Evolutionary conservation across 2,888 invertebrate genomes (phyloP).

Genomic region (Leptopilina drosophilae): DNA sequence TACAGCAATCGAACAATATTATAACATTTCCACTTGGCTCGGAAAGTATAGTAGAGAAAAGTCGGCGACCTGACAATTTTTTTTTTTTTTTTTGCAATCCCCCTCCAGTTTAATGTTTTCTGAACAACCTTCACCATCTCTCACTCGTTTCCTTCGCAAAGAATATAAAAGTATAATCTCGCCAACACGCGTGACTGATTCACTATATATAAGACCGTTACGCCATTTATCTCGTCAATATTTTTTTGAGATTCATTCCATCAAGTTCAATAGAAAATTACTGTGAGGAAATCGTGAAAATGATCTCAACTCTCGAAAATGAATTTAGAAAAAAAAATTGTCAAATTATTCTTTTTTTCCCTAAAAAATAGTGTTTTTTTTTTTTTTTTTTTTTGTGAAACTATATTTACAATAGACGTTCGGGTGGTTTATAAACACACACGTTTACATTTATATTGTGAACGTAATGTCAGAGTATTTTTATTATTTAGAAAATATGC

Average conservation of each 20-base stretch:
- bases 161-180: slow-evolving; percentile 18
- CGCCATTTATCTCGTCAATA: slow-evolving; percentile 23
- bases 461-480: slow-evolving; percentile 25
- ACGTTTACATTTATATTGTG: neutral
- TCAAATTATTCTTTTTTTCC: too few relatives aligned
- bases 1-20: neutral
- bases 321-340: too few relatives aligned
- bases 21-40: slow-evolving; percentile 8
- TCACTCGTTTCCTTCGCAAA: slow-evolving; percentile 30
- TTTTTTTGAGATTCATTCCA: slow-evolving; percentile 2
- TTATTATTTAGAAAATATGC: slow-evolving; percentile 33
- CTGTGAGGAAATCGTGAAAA: too few relatives aligned
- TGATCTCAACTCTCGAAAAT: too few relatives aligned
- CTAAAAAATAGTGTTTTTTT: too few relatives aligned
- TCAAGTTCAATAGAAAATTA: neutral
- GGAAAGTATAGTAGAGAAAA: slow-evolving; percentile 1
- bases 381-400: too few relatives aligned
- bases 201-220: slow-evolving; percentile 18
- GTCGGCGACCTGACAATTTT: slow-evolving; percentile 32
- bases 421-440: too few relatives aligned
- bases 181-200: slow-evolving; percentile 38
- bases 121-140: slow-evolving; percentile 35
- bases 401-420: neutral
- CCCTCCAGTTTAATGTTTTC: neutral
- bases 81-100: neutral